These are phyloP conservation scores for Drosophila anomelani DNA, from an alignment of 2,888 invertebrate species.

Conservation along the genomic window DNA sequence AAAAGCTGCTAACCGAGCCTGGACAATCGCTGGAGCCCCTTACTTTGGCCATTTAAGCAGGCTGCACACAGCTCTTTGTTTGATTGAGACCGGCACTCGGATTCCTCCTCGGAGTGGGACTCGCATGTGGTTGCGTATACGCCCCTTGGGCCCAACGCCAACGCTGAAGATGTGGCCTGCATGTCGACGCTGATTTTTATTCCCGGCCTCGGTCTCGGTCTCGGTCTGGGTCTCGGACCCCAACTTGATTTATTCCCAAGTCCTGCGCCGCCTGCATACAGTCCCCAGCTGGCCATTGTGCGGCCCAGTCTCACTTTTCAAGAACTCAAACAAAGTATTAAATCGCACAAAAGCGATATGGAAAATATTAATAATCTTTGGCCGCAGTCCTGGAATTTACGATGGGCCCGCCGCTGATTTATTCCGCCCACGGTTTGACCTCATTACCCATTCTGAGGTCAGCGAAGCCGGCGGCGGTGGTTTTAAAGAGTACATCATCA, in stretches of 20 bases:
- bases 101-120: slow-evolving; percentile 7
- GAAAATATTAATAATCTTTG: slow-evolving; percentile 75
- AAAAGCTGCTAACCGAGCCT: slow-evolving; percentile 15
- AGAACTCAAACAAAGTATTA: slow-evolving; percentile 68
- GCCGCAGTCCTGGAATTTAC: slow-evolving; percentile 57
- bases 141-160: slow-evolving; percentile 11
- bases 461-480: slow-evolving; percentile 6
- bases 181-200: slow-evolving; percentile 66
- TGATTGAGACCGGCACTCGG: slow-evolving; percentile 34
- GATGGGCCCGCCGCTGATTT: slow-evolving; percentile 59
- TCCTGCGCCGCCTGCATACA: slow-evolving; percentile 42
- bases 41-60: slow-evolving; percentile 30
- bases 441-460: slow-evolving; percentile 53
- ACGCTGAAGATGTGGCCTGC: slow-evolving; percentile 43
- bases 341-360: slow-evolving; percentile 57
- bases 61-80: slow-evolving; percentile 35
- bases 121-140: slow-evolving; percentile 22
- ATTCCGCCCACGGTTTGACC: slow-evolving; percentile 45
- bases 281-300: slow-evolving; percentile 45
- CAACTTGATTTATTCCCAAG: slow-evolving; percentile 66
- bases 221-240: slow-evolving; percentile 14
- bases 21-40: slow-evolving; percentile 15
- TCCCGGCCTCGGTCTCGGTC: slow-evolving; percentile 16
- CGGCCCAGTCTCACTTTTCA: slow-evolving; percentile 59
- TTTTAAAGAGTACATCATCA: slow-evolving; percentile 34